These are phyloP conservation scores for Sesia bembeciformis DNA, from an alignment of 2,888 invertebrate species.

Conservation along the genomic window DNA sequence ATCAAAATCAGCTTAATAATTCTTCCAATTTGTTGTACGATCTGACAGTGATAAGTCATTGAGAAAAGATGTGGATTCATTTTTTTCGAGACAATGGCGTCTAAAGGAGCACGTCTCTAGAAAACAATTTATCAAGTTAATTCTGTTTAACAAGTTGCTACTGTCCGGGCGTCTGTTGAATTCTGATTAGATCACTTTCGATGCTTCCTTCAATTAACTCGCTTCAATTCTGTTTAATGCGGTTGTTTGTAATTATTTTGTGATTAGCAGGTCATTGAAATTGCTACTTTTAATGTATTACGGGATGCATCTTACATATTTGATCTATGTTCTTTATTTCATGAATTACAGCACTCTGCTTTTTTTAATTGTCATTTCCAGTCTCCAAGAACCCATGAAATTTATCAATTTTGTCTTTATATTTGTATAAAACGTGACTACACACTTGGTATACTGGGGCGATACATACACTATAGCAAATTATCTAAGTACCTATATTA, in stretches of 20 bases:
- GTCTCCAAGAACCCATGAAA: too few species aligned
- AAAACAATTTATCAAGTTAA: neutral
- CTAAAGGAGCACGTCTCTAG: neutral
- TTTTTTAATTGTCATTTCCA: too few species aligned
- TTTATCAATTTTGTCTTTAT: too few species aligned
- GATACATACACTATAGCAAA: too few species aligned
- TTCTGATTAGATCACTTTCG: slow-evolving; percentile 2
- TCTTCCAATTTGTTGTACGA: slow-evolving; percentile 1
- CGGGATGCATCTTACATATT: too few species aligned
- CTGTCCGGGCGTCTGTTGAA: neutral
- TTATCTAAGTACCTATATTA: too few species aligned
- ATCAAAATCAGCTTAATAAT: neutral
- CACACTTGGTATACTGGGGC: too few species aligned
- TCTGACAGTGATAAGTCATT: neutral
- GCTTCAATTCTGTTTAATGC: neutral
- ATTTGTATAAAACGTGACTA: too few species aligned
- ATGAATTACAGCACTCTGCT: too few species aligned
- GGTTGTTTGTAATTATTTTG: neutral
- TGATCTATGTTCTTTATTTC: too few species aligned
- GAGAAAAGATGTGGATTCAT: neutral
- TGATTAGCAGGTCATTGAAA: too few species aligned
- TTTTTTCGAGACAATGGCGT: neutral
- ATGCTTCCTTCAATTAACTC: neutral
- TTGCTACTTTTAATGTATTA: too few species aligned
- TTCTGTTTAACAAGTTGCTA: neutral